Evolutionary conservation across 2,888 invertebrate genomes (phyloP), one percentile per base, ranked within the genome.

Genomic region (Hypolimnas misippus): DNA sequence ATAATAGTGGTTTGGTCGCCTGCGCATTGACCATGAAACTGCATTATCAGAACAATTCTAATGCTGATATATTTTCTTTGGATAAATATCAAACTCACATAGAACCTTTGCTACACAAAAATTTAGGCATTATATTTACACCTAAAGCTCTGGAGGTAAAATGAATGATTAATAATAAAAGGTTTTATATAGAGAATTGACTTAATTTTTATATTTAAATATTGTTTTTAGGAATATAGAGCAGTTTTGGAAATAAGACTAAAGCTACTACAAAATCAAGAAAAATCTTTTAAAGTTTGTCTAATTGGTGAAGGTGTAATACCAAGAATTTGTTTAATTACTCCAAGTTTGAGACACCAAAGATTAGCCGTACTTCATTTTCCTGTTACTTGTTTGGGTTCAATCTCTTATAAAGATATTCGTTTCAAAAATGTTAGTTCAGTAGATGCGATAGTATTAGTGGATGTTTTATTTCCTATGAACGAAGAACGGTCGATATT

Each of bases 281-380:
- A 86, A 67, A 80, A 86, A 65, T 82, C 84, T 3, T 92, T 85
- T 67, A 88, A 84, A 73, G 82, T 92, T 69, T 91, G 91, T 68
- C 71, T 92, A 21, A 85, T 89, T 44, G 92, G 92, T 2, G 87
- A 89, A 79, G 92, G 92, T 21, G 84, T 84, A 2, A 90, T 92
- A 73, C 92, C 92, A 0, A 83, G 92, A 66, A 84, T 92, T 68
- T 68, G 73, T 54, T 67, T 92, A 67, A 42, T 89, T 2, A 69
- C 73, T 25, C 92, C 92, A 0, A 66, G 60, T 19, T 62, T 84
- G 29, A 79, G 70, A 65, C 80, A 83, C 38, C 76, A 81, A 21
- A 81, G 79, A 62, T 72, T 82, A 17, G 76, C 82, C 3, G 21
- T 74, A 10, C 73, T 91, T 0, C 74, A 71, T 12, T 87, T 91